These are phyloP conservation scores for Rotaria magnacalcarata DNA, from an alignment of 2,888 invertebrate species.

Conservation along the genomic window DNA sequence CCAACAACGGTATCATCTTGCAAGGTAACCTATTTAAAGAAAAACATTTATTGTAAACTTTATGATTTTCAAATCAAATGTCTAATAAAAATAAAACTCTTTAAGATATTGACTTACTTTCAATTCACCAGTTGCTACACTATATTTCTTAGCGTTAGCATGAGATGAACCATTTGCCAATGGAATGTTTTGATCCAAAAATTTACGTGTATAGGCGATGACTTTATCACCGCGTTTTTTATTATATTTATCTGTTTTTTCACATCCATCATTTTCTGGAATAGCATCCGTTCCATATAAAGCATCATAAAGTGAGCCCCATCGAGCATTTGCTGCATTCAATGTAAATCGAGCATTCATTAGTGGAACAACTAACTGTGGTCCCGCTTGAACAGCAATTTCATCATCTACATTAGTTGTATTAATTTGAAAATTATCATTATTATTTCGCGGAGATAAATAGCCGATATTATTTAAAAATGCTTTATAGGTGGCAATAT, in stretches of 20 bases:
- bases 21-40: background rate
- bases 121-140: background rate
- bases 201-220: background rate
- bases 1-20: background rate
- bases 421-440: background rate
- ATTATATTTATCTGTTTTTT: background rate
- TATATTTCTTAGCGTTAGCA: background rate
- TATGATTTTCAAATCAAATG: too few species aligned
- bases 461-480: background rate
- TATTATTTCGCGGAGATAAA: background rate
- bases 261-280: background rate
- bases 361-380: conserved; percentile 2
- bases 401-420: conserved; percentile 13
- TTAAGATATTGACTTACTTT: background rate
- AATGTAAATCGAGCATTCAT: conserved; percentile 23
- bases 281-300: conserved; percentile 16
- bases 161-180: background rate
- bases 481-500: background rate
- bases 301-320: background rate
- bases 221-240: conserved; percentile 12
- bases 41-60: too few species aligned
- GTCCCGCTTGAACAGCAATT: background rate
- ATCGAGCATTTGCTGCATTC: background rate
- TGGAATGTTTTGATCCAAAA: background rate
- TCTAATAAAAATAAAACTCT: too few species aligned